Percentiles rank a stretch among this genome's conserved stretches.
Conservation (phyloP, 2,888 invertebrate genomes). For the Synanthedon andrenaeformis region DNA sequence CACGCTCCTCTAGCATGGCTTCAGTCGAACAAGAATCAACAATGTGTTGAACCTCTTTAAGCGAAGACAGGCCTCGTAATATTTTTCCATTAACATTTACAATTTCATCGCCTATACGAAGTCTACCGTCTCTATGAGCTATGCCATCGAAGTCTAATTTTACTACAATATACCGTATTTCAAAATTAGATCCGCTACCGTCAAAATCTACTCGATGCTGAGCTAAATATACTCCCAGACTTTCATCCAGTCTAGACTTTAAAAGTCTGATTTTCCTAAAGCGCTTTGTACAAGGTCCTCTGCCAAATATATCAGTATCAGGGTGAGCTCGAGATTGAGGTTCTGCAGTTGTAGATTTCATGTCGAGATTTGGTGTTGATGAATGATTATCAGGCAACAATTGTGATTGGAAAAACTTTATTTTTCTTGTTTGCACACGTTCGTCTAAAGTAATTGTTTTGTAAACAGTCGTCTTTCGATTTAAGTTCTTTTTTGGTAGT, state of each 20-base stretch:
- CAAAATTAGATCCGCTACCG: constrained; percentile 62
- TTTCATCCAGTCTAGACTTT: constrained; percentile 75
- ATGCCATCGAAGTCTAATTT: constrained; percentile 75
- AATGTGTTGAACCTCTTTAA: constrained; percentile 74
- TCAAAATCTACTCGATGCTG: constrained; percentile 73
- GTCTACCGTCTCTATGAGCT: constrained; percentile 82
- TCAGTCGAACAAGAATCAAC: constrained; percentile 66
- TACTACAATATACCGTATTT: constrained; percentile 73
- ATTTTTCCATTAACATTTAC: constrained; percentile 89
- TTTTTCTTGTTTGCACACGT: constrained; percentile 62
- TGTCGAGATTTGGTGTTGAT: constrained; percentile 36
- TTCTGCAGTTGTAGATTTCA: constrained; percentile 32
- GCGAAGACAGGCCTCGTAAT: constrained; percentile 77
- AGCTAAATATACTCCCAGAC: constrained; percentile 78
- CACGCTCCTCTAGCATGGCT: constrained; percentile 43
- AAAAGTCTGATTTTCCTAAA: constrained; percentile 76
- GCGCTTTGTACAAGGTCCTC: constrained; percentile 71
- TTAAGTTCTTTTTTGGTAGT: constrained; percentile 56
- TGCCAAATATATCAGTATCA: constrained; percentile 57
- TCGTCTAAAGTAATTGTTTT: constrained; percentile 64
- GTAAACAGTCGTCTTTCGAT: constrained; percentile 52
- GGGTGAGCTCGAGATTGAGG: constrained; percentile 33
- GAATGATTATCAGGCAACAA: constrained; percentile 42
- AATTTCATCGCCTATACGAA: constrained; percentile 89
- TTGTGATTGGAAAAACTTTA: constrained; percentile 61